Base-by-base conservation (phyloP, 2,113 vertebrate species). In the Forbesichthys papilliferus region DNA sequence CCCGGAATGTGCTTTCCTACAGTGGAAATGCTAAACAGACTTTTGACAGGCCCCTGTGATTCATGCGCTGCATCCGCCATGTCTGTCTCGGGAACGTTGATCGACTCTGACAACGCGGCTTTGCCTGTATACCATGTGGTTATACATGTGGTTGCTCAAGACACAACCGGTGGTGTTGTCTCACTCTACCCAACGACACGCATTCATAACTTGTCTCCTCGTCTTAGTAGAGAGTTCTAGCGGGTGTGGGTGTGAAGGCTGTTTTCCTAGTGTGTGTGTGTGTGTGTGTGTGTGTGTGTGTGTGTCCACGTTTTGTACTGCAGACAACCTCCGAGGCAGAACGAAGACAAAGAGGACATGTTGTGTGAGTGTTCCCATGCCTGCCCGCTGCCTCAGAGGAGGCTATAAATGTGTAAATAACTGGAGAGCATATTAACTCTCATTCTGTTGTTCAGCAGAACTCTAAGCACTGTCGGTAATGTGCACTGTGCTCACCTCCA, bases 401-500 rank as follows among this genome's bases (percentile, higher is more conserved):
- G 93, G 90, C 92, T 91, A 91, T 95, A 95, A 96, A 95, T 92
- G 91, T 94, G 93, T 94, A 94, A 96, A 93, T 95, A 96, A 95
- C 95, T 91, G 94, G 93, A 91, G 86, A 87, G 88, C 92, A 92
- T 94, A 95, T 96, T 97, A 96, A 94, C 93, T 95, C 92, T 91
- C 93, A 95, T 95, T 95, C 93, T 96, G 95, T 94, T 94, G 87
- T 93, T 90, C 87, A 90, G 92, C 89, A 94, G 93, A 94, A 94
- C 85, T 89, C 91, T 92, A 93, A 93, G 92, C 92, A 92, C 84
- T 85, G 91, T 87, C 79, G 89, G 86, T 96, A 95, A 97, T 96
- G 93, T 92, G 91, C 88, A 82, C 88, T 88, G 92, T 85, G 94
- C 91, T 94, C 92, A 94, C 92, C 93, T 94, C 92, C 91, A 94